Base-by-base conservation (phyloP, 2,888 invertebrate genomes). In the Hemicrepidius hirtus region DNA sequence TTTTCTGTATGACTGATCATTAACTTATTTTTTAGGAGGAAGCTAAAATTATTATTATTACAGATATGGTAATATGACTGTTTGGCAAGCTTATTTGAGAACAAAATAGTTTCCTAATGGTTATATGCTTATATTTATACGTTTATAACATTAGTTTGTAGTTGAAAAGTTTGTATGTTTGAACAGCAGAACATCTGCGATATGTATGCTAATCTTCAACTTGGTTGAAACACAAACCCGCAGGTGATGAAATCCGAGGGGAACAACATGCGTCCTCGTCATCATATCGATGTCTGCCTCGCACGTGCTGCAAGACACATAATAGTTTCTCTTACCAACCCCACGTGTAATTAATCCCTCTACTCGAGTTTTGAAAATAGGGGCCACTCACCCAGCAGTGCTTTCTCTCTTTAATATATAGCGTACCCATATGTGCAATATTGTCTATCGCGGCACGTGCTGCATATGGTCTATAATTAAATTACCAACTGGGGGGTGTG, bases 401-500 rank as follows among this genome's bases (percentile, higher is more conserved):
- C 49, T 64, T 46, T 64, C 57, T 32, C n/a, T 55, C 68, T n/a
- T n/a, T 40, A 21, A 16, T 59, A 53, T 18, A 12, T 55, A 28
- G 7, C 6, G 21, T 41, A 10, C 13, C 13, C 24, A 21, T 21
- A 12, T 50, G 20, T 16, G 60, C 21, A 44, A 35, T 28, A 44
- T 60, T 28, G 37, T 65, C 40, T 65, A 55, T 65, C 57, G 32
- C 40, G 35, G 67, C 76, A 70, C 76, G 75, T 71, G 75, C 73
- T 65, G 24, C 44, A 73, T 68, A 72, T 70, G 71, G 62, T 76
- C 76, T 78, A 78, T 79, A 78, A 79, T 79, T 77, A 79, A 79
- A 77, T 75, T 76, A 68, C 59, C 57, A 68, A 40, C 69, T 68
- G 76, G 74, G 77, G 75, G 79, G 79, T 76, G 75, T 76, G 75